Base-by-base conservation (phyloP, 2,888 invertebrate species). In the Zygothrica quintamaculata region DNA sequence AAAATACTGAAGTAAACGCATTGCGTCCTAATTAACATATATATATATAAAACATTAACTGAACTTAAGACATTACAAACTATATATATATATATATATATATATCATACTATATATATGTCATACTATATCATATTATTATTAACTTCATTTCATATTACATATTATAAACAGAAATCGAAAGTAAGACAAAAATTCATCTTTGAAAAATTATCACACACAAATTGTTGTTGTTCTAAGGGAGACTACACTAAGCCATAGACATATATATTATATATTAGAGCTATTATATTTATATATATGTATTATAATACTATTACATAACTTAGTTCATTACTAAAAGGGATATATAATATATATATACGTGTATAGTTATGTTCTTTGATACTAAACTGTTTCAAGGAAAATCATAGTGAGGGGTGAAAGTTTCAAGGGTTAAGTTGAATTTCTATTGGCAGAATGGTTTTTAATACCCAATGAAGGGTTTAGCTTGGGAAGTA, bases 121-220 rank as follows among this genome's bases (percentile, higher is more conserved):
- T n/a, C 9, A n/a, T 34, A 12, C 15, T 8, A 36, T 65, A 18
- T 55, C n/a, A n/a, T 53, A 53, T 60, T 22, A 12, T 31, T 52
- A 33, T 3, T 12, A 12, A 36, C 36, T 36, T 34, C 22, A 57
- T 36, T 31, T 4, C 15, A 36, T 40, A 58, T 42, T 42, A 12
- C 42, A 22, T 34, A 40, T 18, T 18, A 39, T 39, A 34, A 12
- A 39, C 12, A 16, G 8, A 9, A 15, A 3, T 18, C 52, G 31
- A 29, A 22, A 52, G 42, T 46, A 72, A 42, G 57, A 25, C n/a
- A 60, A 75, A 76, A 65, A 61, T 60, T 57, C 58, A 85, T 76
- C 79, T 79, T 80, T 76, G 76, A 85, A 85, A 69, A 80, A 85
- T 84, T 82, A 82, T 82, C 82, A 82, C 82, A 82, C 82, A 80